Conservation (phyloP, 1,140 invertebrate genomes). For the Reticulitermes speratus region DNA sequence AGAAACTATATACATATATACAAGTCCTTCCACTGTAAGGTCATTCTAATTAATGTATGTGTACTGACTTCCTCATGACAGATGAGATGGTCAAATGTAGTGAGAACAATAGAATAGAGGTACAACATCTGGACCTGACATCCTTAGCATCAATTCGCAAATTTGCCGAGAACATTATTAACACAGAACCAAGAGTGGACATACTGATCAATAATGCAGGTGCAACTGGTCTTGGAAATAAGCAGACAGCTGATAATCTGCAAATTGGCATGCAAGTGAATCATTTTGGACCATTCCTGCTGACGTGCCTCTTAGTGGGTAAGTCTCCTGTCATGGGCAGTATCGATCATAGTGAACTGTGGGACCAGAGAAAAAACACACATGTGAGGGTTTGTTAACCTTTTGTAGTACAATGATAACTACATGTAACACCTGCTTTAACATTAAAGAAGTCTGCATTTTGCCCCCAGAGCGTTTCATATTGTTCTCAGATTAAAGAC, state of each 20-base stretch:
- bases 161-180: constrained; percentile 37
- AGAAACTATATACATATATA: too few species aligned
- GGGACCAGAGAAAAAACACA: constrained; percentile 38
- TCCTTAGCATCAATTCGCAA: constrained; percentile 38
- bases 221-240: constrained; percentile 41
- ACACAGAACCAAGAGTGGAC: constrained; percentile 48
- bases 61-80: not conserved
- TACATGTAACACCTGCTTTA: too few species aligned
- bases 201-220: constrained; percentile 61
- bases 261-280: constrained; percentile 57
- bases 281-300: constrained; percentile 55
- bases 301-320: constrained; percentile 56
- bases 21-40: too few species aligned
- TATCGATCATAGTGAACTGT: not conserved
- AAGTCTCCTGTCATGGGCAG: constrained; percentile 37
- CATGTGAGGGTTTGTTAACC: too few species aligned
- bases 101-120: constrained; percentile 37
- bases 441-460: too few species aligned
- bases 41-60: too few species aligned
- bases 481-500: too few species aligned
- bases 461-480: too few species aligned
- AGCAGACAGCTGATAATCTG: constrained; percentile 51
- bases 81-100: constrained; percentile 31
- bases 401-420: too few species aligned
- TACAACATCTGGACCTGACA: constrained; percentile 39